Conservation (phyloP, 2,888 invertebrate genomes). For the Antheraea yamamai region DNA sequence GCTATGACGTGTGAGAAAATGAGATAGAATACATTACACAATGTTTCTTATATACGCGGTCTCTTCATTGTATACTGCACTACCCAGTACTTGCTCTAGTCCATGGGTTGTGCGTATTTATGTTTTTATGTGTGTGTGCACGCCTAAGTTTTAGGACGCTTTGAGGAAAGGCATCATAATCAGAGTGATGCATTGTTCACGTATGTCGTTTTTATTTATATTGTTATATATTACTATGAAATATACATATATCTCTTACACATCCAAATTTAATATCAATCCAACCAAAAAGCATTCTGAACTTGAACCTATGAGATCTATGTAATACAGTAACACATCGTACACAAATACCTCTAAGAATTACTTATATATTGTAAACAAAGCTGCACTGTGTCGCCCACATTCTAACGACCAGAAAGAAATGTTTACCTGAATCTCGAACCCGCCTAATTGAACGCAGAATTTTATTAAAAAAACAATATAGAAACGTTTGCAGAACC, state of each 20-base stretch:
- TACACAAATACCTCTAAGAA: not conserved
- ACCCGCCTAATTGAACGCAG: constrained; percentile 5
- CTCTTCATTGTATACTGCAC: no score
- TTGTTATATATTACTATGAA: not conserved
- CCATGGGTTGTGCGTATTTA: no score
- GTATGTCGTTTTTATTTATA: no score
- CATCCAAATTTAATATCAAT: not conserved
- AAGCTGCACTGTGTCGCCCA: not conserved
- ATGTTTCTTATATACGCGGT: no score
- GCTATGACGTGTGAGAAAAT: no score
- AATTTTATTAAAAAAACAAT: constrained; percentile 1
- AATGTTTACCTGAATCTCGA: constrained; percentile 14
- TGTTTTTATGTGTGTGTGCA: no score
- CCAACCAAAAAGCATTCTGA: not conserved
- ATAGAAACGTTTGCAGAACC: constrained; percentile 22
- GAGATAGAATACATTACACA: no score
- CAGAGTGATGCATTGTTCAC: no score
- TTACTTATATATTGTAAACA: not conserved
- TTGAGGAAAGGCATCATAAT: no score
- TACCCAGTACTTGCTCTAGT: no score
- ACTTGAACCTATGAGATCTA: not conserved
- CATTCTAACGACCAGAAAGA: not conserved
- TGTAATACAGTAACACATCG: not conserved
- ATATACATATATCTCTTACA: not conserved
- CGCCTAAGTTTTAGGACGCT: no score